Percentiles rank a stretch among this genome's conserved stretches.
phyloP scores from a whole-genome alignment of 2,113 vertebrate species.

The Solea solea region DNA sequence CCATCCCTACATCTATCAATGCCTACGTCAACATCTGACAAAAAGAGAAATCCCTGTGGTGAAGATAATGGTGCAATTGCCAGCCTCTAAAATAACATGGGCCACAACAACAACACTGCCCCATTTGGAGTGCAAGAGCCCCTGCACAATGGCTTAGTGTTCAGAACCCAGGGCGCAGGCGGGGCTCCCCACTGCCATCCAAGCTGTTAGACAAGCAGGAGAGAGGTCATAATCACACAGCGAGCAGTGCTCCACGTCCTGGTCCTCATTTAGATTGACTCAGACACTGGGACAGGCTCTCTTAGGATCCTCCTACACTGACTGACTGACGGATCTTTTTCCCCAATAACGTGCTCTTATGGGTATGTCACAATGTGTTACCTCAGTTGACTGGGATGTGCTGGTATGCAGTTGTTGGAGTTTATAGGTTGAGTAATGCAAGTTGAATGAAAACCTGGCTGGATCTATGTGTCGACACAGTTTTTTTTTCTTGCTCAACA shows the following conservation, averaged over 20 bases:
- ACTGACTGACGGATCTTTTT: not conserved
- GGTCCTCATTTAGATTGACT: constrained; percentile 11
- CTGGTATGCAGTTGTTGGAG: constrained; percentile 1
- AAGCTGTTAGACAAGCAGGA: constrained; percentile 63
- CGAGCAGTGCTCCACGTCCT: constrained; percentile 56
- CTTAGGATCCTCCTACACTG: constrained; percentile 8
- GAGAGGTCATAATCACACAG: constrained; percentile 61
- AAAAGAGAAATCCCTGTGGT: constrained; percentile 40
- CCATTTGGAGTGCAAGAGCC: constrained; percentile 66
- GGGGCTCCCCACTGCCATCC: constrained; percentile 60
- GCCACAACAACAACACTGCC: constrained; percentile 70
- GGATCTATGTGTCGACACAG: too few relatives aligned
- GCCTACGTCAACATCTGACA: constrained; percentile 46
- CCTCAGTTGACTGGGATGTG: constrained; percentile 32
- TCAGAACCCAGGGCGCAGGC: constrained; percentile 61
- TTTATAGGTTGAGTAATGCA: constrained; percentile 14
- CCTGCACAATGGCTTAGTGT: constrained; percentile 77
- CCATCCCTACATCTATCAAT: constrained; percentile 44
- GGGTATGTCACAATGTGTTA: constrained; percentile 11
- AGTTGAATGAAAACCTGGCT: constrained; percentile 15
- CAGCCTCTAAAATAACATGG: constrained; percentile 73
- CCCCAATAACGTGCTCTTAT: not conserved
- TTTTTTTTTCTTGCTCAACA: too few relatives aligned
- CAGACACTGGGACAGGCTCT: not conserved
- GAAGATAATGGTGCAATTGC: constrained; percentile 58